These are phyloP conservation scores for Nomada fabriciana DNA, from an alignment of 2,888 invertebrate genomes.

Conservation along the genomic window DNA sequence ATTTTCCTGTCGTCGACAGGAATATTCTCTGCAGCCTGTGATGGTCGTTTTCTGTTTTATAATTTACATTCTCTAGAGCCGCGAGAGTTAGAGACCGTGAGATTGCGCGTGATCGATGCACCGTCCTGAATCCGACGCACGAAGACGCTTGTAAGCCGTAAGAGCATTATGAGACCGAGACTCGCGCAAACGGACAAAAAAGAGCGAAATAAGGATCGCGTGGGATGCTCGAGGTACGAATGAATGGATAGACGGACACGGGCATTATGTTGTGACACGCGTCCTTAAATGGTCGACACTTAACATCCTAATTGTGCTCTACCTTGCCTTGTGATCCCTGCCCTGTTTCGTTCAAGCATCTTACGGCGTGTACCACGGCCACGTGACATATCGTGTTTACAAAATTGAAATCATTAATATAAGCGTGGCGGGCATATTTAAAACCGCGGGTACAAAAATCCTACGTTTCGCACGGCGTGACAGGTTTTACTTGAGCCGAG, in stretches of 20 bases:
- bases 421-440: background rate
- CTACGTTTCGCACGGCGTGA: too few relatives aligned
- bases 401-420: too few relatives aligned
- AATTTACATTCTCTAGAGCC: constrained; percentile 13
- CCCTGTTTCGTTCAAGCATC: constrained; percentile 8
- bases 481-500: too few relatives aligned
- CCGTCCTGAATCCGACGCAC: constrained; percentile 39
- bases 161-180: constrained; percentile 71
- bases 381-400: too few relatives aligned
- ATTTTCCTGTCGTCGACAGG: constrained; percentile 6
- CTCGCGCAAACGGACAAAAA: constrained; percentile 59
- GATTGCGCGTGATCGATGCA: constrained; percentile 56
- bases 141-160: constrained; percentile 69
- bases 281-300: constrained; percentile 59
- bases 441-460: too few relatives aligned
- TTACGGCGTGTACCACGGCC: background rate
- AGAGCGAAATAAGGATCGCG: constrained; percentile 60
- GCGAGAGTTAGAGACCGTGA: constrained; percentile 23
- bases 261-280: constrained; percentile 61
- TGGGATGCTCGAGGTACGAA: constrained; percentile 56
- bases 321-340: constrained; percentile 34
- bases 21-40: background rate
- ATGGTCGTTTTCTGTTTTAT: constrained; percentile 15
- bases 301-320: constrained; percentile 66
- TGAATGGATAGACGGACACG: constrained; percentile 62